Percentiles rank a stretch among this genome's conserved stretches.
These are phyloP conservation scores for Hestina assimilis DNA, from an alignment of 1,140 invertebrate genomes.

Conservation along the genomic window DNA sequence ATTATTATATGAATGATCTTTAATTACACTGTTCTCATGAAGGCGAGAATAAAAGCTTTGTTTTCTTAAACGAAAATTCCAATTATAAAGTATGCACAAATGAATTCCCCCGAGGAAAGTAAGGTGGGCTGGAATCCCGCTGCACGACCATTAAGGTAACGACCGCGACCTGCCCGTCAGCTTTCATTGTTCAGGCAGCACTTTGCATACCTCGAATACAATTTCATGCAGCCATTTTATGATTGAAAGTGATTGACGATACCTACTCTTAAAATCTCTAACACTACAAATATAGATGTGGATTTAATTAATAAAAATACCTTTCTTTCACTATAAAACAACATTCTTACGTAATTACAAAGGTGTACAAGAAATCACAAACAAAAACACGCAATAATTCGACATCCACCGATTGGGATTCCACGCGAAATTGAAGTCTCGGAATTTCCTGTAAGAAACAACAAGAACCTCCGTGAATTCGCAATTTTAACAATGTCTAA, in stretches of 20 bases:
- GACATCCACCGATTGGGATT: slow-evolving; percentile 11
- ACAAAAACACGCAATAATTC: slow-evolving; percentile 2
- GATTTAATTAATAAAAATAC: too few species aligned
- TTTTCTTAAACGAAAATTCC: slow-evolving; percentile 36
- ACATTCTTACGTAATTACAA: neutral
- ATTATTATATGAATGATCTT: slow-evolving; percentile 23
- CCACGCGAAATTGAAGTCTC: slow-evolving; percentile 23
- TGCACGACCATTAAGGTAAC: slow-evolving; percentile 49
- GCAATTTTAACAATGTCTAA: slow-evolving; percentile 20
- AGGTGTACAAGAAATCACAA: neutral
- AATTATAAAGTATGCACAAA: slow-evolving; percentile 47
- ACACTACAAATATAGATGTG: too few species aligned
- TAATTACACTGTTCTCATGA: slow-evolving; percentile 27
- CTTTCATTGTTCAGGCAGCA: slow-evolving; percentile 55
- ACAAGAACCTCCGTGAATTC: slow-evolving; percentile 41
- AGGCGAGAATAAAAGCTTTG: slow-evolving; percentile 32
- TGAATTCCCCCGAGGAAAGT: slow-evolving; percentile 57
- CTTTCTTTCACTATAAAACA: too few species aligned
- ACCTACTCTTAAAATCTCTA: slow-evolving; percentile 20
- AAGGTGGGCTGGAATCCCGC: slow-evolving; percentile 47
- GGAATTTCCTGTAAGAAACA: slow-evolving; percentile 52
- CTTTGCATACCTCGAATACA: slow-evolving; percentile 46
- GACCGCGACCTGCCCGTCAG: slow-evolving; percentile 47
- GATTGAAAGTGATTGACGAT: slow-evolving; percentile 47
- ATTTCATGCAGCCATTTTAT: slow-evolving; percentile 37